Conservation (phyloP, 2,888 invertebrate species). For the Catocala sponsa region DNA sequence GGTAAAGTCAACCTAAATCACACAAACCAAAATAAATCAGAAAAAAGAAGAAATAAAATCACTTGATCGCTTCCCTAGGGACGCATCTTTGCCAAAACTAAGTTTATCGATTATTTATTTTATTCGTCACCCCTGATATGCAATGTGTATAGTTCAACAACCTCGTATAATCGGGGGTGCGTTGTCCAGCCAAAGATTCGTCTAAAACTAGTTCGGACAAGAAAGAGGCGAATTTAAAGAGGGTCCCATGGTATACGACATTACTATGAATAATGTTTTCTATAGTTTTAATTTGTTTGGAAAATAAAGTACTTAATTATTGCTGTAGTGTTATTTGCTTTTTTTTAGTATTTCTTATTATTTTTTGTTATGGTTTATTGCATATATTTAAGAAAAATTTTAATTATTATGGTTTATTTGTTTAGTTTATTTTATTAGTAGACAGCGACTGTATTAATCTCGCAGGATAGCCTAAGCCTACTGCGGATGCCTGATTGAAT, state of each 20-base stretch:
- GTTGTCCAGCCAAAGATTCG: conserved; percentile 59
- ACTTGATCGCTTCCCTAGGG: not conserved
- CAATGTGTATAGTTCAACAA: conserved; percentile 56
- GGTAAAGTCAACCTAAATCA: too few relatives aligned
- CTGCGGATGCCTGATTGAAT: too few relatives aligned
- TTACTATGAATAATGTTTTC: conserved; percentile 27
- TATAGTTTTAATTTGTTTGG: conserved; percentile 33
- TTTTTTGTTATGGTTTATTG: too few relatives aligned
- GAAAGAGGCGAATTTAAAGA: conserved; percentile 40
- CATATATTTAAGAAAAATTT: too few relatives aligned
- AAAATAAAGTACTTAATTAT: conserved; percentile 31
- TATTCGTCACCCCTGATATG: conserved; percentile 50
- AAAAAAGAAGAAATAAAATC: too few relatives aligned
- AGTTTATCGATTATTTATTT: conserved; percentile 53
- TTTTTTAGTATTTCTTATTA: too few relatives aligned
- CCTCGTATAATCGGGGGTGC: conserved; percentile 57
- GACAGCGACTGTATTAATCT: too few relatives aligned
- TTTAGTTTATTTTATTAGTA: too few relatives aligned
- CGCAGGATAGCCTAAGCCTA: too few relatives aligned
- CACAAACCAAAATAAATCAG: too few relatives aligned
- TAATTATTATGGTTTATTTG: too few relatives aligned
- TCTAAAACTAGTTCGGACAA: conserved; percentile 48
- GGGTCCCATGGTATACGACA: conserved; percentile 26
- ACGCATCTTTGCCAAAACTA: conserved; percentile 34
- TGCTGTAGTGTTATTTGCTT: not conserved